These are phyloP conservation scores for Drosophila sp. DNA, from an alignment of 1,140 invertebrate genomes.

Conservation along the genomic window DNA sequence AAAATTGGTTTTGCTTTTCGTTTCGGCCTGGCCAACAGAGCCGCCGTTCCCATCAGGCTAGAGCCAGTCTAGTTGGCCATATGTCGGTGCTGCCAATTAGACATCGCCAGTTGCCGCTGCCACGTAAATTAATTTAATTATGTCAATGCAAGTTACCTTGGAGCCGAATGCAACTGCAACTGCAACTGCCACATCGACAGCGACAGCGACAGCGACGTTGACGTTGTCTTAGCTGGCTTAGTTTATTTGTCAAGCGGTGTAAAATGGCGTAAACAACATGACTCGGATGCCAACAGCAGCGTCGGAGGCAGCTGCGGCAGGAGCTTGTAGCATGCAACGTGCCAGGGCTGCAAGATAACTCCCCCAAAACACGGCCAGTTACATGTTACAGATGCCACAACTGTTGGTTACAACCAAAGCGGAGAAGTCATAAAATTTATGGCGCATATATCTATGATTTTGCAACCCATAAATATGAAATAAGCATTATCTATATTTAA, in stretches of 20 bases:
- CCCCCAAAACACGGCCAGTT: slow-evolving; percentile 14
- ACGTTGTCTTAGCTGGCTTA: slow-evolving; percentile 64
- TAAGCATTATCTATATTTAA: no score
- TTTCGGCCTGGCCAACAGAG: slow-evolving; percentile 7
- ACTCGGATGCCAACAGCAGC: slow-evolving; percentile 30
- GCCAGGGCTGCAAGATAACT: slow-evolving; percentile 46
- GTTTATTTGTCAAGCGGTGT: slow-evolving; percentile 79
- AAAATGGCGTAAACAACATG: slow-evolving; percentile 81
- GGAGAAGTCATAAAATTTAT: no score
- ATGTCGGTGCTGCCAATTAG: slow-evolving; percentile 79
- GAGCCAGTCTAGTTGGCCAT: slow-evolving; percentile 50
- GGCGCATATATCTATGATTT: no score
- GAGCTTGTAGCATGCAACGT: slow-evolving; percentile 64
- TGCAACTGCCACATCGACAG: slow-evolving; percentile 15
- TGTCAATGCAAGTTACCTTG: slow-evolving; percentile 81
- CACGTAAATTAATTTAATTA: slow-evolving; percentile 83
- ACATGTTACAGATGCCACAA: background rate
- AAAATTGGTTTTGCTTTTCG: slow-evolving; percentile 11
- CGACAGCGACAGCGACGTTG: slow-evolving; percentile 16
- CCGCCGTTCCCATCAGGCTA: slow-evolving; percentile 50
- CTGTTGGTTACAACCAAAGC: background rate
- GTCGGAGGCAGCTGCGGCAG: slow-evolving; percentile 26
- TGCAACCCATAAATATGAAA: no score
- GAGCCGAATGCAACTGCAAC: slow-evolving; percentile 40
- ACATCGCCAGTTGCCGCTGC: slow-evolving; percentile 69